Percentiles rank a stretch among this genome's conserved stretches.
phyloP scores from a whole-genome alignment of 2,888 invertebrate species.

The Deroplatys truncata region DNA sequence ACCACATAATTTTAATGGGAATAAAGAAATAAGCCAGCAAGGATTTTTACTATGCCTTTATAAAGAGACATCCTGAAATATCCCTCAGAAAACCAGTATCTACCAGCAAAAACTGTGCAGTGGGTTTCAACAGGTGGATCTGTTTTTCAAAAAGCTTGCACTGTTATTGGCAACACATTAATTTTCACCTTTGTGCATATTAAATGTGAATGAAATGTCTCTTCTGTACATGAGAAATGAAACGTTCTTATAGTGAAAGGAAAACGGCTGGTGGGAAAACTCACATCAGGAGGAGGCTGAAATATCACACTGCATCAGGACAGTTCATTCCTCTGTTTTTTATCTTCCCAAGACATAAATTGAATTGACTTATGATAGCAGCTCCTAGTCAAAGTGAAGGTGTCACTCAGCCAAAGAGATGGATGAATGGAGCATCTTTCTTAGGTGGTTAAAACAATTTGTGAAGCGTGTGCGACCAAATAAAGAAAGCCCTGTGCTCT shows the following conservation, averaged over 20 bases:
- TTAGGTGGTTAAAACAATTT: background rate
- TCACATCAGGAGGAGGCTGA: background rate
- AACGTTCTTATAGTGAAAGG: slow-evolving; percentile 24
- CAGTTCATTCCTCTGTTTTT: background rate
- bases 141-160: background rate
- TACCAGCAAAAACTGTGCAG: background rate
- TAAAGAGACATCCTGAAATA: slow-evolving; percentile 18
- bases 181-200: background rate
- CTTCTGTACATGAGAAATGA: slow-evolving; percentile 23
- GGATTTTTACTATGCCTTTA: slow-evolving; percentile 30
- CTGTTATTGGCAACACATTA: background rate
- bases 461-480: background rate
- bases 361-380: no score
- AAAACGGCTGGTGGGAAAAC: background rate
- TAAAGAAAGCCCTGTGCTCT: no score
- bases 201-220: slow-evolving; percentile 30
- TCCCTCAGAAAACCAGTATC: background rate
- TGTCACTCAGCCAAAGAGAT: background rate
- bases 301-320: background rate
- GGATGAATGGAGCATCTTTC: background rate
- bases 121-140: slow-evolving; percentile 28
- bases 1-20: slow-evolving; percentile 30
- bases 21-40: slow-evolving; percentile 30
- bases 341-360: no score
- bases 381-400: background rate